Conservation (phyloP, 2,113 vertebrate genomes). For the Phainopepla nitens region DNA sequence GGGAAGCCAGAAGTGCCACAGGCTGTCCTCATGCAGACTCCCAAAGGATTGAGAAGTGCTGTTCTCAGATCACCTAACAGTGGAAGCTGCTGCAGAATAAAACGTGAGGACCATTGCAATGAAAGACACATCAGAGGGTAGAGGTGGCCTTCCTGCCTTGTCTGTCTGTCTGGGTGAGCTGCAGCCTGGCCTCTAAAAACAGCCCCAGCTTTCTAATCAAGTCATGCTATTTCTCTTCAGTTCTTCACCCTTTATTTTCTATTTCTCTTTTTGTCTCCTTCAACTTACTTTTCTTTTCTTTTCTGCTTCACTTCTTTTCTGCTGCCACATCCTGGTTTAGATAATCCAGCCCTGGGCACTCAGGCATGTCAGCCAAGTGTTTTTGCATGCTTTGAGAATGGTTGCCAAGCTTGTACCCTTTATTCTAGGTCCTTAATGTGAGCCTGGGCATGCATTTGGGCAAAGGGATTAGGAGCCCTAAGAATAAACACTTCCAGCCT, state of each 20-base stretch:
- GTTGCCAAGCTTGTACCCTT: not conserved
- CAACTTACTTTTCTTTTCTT: not conserved
- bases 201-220: not conserved
- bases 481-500: not conserved
- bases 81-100: not conserved
- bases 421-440: not conserved
- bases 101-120: fast-evolving
- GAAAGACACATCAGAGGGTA: not conserved
- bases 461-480: not conserved
- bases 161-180: not conserved
- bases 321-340: not conserved
- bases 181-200: not conserved
- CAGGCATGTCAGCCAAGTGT: not conserved
- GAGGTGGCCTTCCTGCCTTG: not conserved
- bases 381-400: not conserved
- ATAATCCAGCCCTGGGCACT: not conserved
- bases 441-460: not conserved
- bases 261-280: not conserved
- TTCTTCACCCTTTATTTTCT: not conserved
- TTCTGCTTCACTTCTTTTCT: not conserved
- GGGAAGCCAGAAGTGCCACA: not conserved
- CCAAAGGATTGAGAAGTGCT: not conserved
- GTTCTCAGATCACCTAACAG: fast-evolving
- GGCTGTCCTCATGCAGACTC: not conserved
- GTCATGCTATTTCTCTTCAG: not conserved